Evolutionary conservation across 2,113 vertebrate species (phyloP).

Genomic region (Corythornis madagascariensis): DNA sequence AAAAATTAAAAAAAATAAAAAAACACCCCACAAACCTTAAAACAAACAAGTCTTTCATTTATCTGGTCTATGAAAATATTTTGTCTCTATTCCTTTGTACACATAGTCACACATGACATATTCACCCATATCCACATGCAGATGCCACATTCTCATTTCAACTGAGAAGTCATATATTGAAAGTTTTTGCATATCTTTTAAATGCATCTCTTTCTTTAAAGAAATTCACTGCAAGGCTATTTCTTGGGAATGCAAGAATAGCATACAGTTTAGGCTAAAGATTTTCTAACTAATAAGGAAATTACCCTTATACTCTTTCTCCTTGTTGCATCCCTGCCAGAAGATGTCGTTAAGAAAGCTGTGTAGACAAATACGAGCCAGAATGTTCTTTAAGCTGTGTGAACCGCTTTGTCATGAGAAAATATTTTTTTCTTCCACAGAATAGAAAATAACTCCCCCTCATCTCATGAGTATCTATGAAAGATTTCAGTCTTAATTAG

Average conservation of each 20-base stretch:
- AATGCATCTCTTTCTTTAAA: not conserved
- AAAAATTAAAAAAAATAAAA: not conserved
- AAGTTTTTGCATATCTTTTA: not conserved
- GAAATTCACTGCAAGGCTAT: not conserved
- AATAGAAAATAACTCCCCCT: not conserved
- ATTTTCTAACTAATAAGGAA: not conserved
- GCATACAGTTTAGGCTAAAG: not conserved
- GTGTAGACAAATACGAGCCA: not conserved
- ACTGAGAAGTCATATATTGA: not conserved
- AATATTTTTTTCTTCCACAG: not conserved
- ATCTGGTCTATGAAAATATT: not conserved
- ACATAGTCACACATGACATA: not conserved
- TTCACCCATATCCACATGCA: not conserved
- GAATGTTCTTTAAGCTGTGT: not conserved
- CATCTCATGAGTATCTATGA: not conserved
- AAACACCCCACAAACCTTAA: too few species aligned
- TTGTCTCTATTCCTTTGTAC: not conserved
- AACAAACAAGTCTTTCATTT: not conserved
- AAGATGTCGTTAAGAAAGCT: not conserved
- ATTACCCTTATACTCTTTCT: not conserved
- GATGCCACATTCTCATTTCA: not conserved
- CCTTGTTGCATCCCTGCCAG: not conserved
- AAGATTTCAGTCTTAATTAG: not conserved
- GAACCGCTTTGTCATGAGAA: constrained; percentile 1
- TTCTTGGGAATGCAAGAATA: not conserved